Evolutionary conservation across 2,888 invertebrate genomes (phyloP).

Genomic region (Bugulina stolonifera): DNA sequence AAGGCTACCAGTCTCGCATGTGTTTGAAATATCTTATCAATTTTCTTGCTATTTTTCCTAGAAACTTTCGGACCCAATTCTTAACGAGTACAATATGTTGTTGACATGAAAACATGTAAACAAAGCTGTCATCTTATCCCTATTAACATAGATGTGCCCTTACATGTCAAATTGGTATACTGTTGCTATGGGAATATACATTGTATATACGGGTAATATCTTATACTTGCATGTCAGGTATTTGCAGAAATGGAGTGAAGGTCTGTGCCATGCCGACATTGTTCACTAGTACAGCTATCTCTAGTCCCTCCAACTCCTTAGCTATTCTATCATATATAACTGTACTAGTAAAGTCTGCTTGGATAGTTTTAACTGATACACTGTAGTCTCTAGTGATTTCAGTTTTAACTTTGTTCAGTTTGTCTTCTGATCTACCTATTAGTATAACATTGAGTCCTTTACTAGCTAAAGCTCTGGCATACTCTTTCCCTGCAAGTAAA

Average conservation of each 20-base stretch:
- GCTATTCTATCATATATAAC: background rate
- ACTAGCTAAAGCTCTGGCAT: conserved; percentile 3
- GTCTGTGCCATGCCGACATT: conserved; percentile 4
- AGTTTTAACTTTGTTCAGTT: background rate
- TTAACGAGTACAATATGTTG: too few species aligned
- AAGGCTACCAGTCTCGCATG: too few species aligned
- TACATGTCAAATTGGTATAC: too few species aligned
- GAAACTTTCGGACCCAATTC: too few species aligned
- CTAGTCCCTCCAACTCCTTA: background rate
- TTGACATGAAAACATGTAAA: too few species aligned
- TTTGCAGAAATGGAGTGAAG: background rate
- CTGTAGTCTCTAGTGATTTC: background rate
- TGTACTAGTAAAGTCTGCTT: background rate
- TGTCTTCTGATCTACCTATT: conserved; percentile 1
- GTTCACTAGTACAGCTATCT: background rate
- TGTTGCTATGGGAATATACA: too few species aligned
- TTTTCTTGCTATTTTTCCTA: too few species aligned
- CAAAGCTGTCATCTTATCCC: too few species aligned
- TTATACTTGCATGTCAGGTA: conserved; percentile 6
- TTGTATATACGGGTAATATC: too few species aligned
- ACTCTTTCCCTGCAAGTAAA: background rate
- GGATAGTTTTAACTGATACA: background rate
- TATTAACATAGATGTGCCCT: too few species aligned
- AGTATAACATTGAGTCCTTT: background rate
- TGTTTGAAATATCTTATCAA: too few species aligned